phyloP scores from a whole-genome alignment of 1,140 invertebrate species.

The Steinernema khuongi region DNA sequence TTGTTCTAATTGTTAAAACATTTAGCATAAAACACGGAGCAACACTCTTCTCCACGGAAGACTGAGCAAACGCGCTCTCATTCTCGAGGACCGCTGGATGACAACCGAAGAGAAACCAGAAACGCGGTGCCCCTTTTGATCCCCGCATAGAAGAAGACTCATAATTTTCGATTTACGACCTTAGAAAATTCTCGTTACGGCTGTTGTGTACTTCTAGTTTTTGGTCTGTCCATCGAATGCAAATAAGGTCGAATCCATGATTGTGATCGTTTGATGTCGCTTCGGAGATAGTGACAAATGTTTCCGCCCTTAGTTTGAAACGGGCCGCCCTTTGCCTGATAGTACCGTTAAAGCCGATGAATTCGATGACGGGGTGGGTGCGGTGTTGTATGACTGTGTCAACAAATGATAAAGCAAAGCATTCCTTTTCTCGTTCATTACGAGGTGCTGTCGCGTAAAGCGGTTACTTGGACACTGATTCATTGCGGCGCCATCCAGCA shows the following conservation, averaged over 20 bases:
- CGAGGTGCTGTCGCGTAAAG: not conserved
- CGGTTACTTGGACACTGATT: not conserved
- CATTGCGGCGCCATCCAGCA: not conserved
- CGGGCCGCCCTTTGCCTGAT: not conserved
- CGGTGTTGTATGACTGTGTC: not conserved
- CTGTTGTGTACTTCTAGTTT: not conserved
- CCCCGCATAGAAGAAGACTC: not conserved
- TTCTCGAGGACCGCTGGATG: no score
- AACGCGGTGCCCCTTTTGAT: no score
- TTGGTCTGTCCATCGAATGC: not conserved
- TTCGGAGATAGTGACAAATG: not conserved
- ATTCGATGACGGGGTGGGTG: not conserved
- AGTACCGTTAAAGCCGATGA: not conserved
- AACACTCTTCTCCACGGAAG: no score
- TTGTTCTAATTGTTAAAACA: not conserved
- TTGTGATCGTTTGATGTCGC: not conserved
- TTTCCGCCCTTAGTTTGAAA: not conserved
- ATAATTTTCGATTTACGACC: not conserved
- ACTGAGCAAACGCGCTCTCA: no score
- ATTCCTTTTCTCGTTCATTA: not conserved
- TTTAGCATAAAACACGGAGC: not conserved
- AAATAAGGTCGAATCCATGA: not conserved
- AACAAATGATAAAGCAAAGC: conserved; percentile 1
- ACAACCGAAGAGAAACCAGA: no score
- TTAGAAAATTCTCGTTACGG: not conserved